These are phyloP conservation scores for Centrocercus urophasianus DNA, from an alignment of 2,113 vertebrate genomes.

Conservation along the genomic window DNA sequence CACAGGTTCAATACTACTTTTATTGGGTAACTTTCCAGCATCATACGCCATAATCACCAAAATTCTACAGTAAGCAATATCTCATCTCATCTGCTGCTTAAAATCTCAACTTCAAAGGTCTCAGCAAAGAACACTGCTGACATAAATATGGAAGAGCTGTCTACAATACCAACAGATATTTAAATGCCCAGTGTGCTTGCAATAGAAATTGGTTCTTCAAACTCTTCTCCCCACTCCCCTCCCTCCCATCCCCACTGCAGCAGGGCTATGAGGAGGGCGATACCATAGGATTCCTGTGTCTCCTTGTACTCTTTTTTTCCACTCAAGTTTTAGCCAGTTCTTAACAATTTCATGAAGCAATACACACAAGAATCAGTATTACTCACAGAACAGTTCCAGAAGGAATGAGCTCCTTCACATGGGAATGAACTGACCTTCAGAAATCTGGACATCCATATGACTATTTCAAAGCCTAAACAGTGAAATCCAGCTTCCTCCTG, in stretches of 20 bases:
- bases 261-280: neutral
- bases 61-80: neutral
- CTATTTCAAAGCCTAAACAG: neutral
- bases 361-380: neutral
- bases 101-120: neutral
- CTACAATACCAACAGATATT: neutral
- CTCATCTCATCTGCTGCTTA: neutral
- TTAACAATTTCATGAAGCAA: neutral
- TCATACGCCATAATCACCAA: neutral
- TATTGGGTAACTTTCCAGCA: neutral
- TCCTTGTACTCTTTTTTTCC: neutral
- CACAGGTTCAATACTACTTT: neutral
- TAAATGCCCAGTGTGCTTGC: neutral
- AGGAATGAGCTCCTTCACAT: neutral
- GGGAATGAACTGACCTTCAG: constrained; percentile 3
- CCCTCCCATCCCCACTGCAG: neutral
- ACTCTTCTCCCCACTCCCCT: neutral
- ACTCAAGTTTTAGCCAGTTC: neutral
- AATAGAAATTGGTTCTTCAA: neutral
- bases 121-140: neutral
- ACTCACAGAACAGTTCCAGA: neutral
- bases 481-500: neutral
- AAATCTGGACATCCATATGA: neutral
- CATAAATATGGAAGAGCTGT: neutral
- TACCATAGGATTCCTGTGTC: neutral